Evolutionary conservation across 2,113 vertebrate genomes (phyloP), one percentile per base, ranked within the genome.

Genomic region (Heterochromis multidens): DNA sequence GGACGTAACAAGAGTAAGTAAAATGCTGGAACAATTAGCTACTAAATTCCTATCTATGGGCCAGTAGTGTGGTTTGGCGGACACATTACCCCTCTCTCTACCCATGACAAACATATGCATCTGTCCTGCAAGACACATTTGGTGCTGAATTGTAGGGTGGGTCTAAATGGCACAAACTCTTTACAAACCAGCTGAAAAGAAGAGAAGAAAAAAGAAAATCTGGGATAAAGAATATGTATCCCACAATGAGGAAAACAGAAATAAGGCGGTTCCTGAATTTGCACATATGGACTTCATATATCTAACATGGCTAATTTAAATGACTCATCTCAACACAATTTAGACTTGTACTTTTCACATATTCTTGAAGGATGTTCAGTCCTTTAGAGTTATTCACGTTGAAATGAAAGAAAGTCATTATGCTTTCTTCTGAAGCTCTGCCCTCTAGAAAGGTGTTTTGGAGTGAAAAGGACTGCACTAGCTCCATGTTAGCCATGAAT

Each of bases 61-160:
- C 91, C 91, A 94, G 90, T 90, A 88, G 49, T 94, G 90, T 92
- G 90, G 88, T 89, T 94, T 94, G 91, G 91, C 86, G 16, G 76
- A 89, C 56, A 84, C 84, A 77, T 79, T 77, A 82, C 12, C 62
- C 70, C 33, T 88, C 40, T 89, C 81, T 89, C 70, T 89, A 77
- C 58, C 54, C 56, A 84, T 80, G 85, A 89, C 87, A 93, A 89
- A 93, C 86, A 84, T 46, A 88, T 78, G 58, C 88, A 85, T 85
- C 77, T 90, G 84, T 77, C 65, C 80, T 89, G 27, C 43, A 87
- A 89, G 85, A 77, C 77, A 46, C 14, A 83, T 87, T 89, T 62
- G 31, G 80, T 88, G 35, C 80, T 87, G 77, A 84, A 77, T 86
- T 35, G 10, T 65, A 58, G 81, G 67, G 33, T 84, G 87, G 52